These are phyloP conservation scores for Siderastrea radians DNA, from an alignment of 92 coral and sea anemone species.

Conservation along the genomic window DNA sequence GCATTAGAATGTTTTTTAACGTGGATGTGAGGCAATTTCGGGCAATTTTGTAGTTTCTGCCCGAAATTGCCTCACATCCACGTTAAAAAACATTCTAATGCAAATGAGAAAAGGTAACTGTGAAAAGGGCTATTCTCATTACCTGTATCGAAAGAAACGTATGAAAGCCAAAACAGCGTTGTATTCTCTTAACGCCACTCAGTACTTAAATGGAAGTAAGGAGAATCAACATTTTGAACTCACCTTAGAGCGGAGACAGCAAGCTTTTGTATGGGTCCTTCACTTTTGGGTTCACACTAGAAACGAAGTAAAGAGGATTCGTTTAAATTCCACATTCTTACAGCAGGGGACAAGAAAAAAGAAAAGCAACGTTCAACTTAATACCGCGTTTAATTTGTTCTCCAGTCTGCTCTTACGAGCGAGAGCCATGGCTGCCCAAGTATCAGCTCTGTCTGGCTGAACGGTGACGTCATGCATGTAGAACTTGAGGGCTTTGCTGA, in stretches of 20 bases:
- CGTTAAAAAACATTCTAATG: no score
- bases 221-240: neutral
- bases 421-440: slow-evolving; percentile 99
- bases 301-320: neutral
- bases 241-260: slow-evolving; percentile 96
- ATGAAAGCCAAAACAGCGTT: neutral
- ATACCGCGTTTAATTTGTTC: slow-evolving; percentile 94
- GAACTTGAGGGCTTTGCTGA: slow-evolving; percentile 98
- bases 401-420: slow-evolving; percentile 96
- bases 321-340: neutral
- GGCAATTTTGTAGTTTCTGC: no score
- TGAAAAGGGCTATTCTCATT: no score
- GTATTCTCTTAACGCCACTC: neutral
- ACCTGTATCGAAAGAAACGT: neutral
- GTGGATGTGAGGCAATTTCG: no score
- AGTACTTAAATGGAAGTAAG: neutral
- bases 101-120: no score
- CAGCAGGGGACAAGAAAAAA: neutral
- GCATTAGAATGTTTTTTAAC: no score
- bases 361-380: neutral
- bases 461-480: slow-evolving; percentile 96
- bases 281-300: slow-evolving; percentile 98
- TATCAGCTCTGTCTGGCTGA: slow-evolving; percentile 95
- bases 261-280: slow-evolving; percentile 98
- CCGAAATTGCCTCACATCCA: no score